Evolutionary conservation across 1,140 invertebrate genomes (phyloP), one percentile per base, ranked within the genome.

Genomic region (Nebria ingens): DNA sequence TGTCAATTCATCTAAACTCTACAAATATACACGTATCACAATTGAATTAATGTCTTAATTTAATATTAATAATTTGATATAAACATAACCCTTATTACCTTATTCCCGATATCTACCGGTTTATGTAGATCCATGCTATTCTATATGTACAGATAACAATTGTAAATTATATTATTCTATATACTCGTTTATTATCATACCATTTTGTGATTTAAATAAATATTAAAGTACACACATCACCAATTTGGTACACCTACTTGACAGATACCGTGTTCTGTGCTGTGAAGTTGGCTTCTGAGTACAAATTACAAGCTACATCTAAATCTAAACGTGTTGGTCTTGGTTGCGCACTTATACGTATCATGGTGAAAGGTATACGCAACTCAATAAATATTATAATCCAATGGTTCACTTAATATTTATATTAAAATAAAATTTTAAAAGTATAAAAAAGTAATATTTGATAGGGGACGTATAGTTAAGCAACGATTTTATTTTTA

Each of bases 1-100:
- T 6, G 83, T 81, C 68, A 88, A 70, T 58, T 86, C 80, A 51
- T 79, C 82, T 53, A 83, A 73, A 51, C 79, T 84, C 85, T 87
- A 69, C 60, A 79, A 77, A 58, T 64, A 59, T 65, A 49, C 56
- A 56, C 54, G 53, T 42, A n/a, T n/a, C 57, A 54, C 53, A 38
- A 25, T 60, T 45, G 52, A 53, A 52, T 19, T 4, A n/a, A 25
- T 29, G 29, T 29, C 53, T 53, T 50, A n/a, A n/a, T n/a, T n/a
- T n/a, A n/a, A n/a, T n/a, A n/a, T n/a, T n/a, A n/a, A n/a, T n/a
- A n/a, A n/a, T n/a, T n/a, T n/a, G n/a, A n/a, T n/a, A n/a, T n/a
- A n/a, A n/a, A 45, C 52, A 52, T 34, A 29, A 22, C 20, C 21
- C 49, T 23, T 59, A 62, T 68, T 70, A 81, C 81, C 76, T 80